Percentiles rank a stretch among this genome's conserved stretches.
phyloP scores from a whole-genome alignment of 2,797 vertebrate species.

The Rallus crepitans region DNA sequence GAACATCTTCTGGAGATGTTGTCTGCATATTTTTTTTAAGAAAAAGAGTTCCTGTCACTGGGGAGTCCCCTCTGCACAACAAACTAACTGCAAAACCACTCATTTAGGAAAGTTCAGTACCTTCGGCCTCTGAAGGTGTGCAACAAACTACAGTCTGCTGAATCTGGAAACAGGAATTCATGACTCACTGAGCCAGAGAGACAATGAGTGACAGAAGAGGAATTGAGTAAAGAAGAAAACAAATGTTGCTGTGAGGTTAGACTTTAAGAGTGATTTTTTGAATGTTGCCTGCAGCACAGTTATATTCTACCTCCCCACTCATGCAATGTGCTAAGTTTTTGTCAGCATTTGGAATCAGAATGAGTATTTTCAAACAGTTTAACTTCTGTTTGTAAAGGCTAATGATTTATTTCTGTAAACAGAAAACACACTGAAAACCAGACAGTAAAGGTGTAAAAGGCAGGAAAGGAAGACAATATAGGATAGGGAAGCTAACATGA shows the following conservation, averaged over 20 bases:
- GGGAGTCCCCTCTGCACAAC: background rate
- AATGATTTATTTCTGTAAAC: background rate
- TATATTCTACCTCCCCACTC: background rate
- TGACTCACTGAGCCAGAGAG: background rate
- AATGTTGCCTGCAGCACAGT: background rate
- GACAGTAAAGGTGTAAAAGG: background rate
- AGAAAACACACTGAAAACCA: conserved; percentile 20
- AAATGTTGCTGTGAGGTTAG: background rate
- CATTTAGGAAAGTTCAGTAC: background rate
- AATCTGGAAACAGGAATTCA: background rate
- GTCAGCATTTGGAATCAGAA: background rate
- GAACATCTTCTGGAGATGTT: background rate
- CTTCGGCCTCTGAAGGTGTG: background rate
- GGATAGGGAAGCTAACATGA: background rate
- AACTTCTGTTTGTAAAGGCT: background rate
- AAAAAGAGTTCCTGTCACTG: background rate
- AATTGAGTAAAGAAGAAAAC: background rate
- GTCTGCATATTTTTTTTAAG: background rate
- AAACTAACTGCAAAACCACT: background rate
- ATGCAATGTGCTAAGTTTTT: background rate
- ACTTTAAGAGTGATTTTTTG: background rate
- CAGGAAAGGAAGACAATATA: conserved; percentile 1
- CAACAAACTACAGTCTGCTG: background rate
- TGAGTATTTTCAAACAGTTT: conserved; percentile 7
- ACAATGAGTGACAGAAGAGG: background rate